These are phyloP conservation scores for Lymantria dispar DNA, from an alignment of 2,888 invertebrate genomes.

Conservation along the genomic window DNA sequence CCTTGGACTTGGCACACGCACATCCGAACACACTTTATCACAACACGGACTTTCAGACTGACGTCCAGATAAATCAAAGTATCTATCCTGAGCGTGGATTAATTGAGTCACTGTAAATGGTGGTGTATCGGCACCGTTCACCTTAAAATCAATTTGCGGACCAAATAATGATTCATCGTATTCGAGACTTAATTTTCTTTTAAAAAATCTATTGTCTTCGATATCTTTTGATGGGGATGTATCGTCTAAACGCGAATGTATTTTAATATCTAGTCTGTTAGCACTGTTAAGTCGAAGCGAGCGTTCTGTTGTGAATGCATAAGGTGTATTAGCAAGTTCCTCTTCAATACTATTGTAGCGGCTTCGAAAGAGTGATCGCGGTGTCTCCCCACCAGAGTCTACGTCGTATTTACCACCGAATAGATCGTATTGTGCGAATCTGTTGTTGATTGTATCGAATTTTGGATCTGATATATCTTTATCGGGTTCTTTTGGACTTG, in stretches of 20 bases:
- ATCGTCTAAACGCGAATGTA: constrained; percentile 44
- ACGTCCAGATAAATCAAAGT: constrained; percentile 63
- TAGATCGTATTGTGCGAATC: constrained; percentile 72
- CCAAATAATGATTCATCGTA: constrained; percentile 57
- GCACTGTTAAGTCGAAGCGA: constrained; percentile 46
- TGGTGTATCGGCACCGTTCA: constrained; percentile 47
- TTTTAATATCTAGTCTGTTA: constrained; percentile 60
- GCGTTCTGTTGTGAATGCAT: constrained; percentile 71
- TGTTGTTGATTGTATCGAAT: constrained; percentile 72
- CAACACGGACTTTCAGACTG: constrained; percentile 32
- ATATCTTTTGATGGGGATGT: constrained; percentile 61
- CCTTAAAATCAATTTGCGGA: constrained; percentile 51
- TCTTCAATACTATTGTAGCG: constrained; percentile 78
- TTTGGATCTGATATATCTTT: constrained; percentile 54
- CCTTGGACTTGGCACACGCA: constrained; percentile 46
- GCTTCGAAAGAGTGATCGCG: constrained; percentile 69
- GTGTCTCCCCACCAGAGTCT: constrained; percentile 48
- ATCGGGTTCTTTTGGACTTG: constrained; percentile 43
- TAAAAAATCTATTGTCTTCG: constrained; percentile 66
- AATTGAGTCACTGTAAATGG: constrained; percentile 72
- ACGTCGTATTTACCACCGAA: constrained; percentile 69
- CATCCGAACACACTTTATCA: constrained; percentile 39
- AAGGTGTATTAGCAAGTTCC: constrained; percentile 76
- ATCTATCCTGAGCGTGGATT: constrained; percentile 75
- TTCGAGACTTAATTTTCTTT: constrained; percentile 43